Percentiles rank a stretch among this genome's conserved stretches.
These are phyloP conservation scores for Nibea coibor DNA, from an alignment of 2,113 vertebrate species.

Conservation along the genomic window DNA sequence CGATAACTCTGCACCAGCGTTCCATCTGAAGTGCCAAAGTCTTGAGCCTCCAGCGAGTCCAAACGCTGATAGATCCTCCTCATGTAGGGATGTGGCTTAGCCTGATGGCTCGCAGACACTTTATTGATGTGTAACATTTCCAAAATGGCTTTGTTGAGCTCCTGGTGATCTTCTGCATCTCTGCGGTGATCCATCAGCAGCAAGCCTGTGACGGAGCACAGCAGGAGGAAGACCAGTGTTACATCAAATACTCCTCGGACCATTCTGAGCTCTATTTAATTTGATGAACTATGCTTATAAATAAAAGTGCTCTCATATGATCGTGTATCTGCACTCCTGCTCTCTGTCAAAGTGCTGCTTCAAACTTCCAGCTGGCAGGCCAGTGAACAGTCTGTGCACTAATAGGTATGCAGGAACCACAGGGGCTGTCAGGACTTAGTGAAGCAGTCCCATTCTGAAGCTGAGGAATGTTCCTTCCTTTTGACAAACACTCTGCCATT, in stretches of 20 bases:
- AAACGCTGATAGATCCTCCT: constrained; percentile 76
- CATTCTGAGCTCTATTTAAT: constrained; percentile 30
- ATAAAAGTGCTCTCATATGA: not conserved
- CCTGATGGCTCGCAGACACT: constrained; percentile 73
- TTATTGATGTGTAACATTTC: constrained; percentile 84
- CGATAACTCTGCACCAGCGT: constrained; percentile 82
- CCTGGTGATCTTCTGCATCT: constrained; percentile 36
- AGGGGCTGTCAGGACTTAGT: constrained; percentile 72
- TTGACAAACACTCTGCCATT: constrained; percentile 60
- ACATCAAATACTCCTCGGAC: not conserved
- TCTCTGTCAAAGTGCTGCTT: not conserved
- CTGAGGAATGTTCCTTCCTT: constrained; percentile 77
- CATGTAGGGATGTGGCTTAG: constrained; percentile 83
- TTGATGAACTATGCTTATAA: not conserved
- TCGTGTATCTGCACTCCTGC: not conserved
- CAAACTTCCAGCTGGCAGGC: constrained; percentile 12
- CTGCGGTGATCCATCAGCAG: constrained; percentile 33
- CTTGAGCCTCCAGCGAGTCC: constrained; percentile 64
- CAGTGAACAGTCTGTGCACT: constrained; percentile 32
- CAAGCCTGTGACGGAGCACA: constrained; percentile 28
- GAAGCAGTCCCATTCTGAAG: constrained; percentile 77
- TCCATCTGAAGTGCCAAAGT: constrained; percentile 70
- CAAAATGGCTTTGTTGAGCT: constrained; percentile 78
- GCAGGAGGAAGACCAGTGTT: constrained; percentile 21
- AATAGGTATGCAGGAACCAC: constrained; percentile 78